Evolutionary conservation across 2,888 invertebrate genomes (phyloP).

Genomic region (Ophion ellenae): DNA sequence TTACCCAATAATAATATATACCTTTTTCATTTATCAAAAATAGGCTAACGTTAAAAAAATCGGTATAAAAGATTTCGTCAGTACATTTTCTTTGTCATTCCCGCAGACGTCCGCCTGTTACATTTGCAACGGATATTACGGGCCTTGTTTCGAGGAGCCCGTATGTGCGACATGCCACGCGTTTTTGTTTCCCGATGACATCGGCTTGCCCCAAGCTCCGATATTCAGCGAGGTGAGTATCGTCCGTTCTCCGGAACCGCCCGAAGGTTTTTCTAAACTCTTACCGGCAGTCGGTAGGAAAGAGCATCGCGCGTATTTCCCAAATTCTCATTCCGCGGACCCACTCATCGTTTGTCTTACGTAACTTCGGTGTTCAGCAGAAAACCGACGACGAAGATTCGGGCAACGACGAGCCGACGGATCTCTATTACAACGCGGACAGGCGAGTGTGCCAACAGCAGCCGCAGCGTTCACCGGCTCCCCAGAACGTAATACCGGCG

Average conservation of each 20-base stretch:
- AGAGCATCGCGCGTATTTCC: neutral
- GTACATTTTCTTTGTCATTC: too few relatives aligned
- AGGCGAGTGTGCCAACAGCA: slow-evolving; percentile 82
- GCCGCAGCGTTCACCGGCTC: slow-evolving; percentile 66
- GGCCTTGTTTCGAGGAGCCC: slow-evolving; percentile 95
- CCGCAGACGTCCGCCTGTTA: slow-evolving; percentile 90
- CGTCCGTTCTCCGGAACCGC: neutral
- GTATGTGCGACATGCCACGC: slow-evolving; percentile 96
- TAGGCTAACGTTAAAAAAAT: too few relatives aligned
- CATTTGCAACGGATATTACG: slow-evolving; percentile 96
- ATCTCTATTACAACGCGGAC: slow-evolving; percentile 86
- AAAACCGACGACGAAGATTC: slow-evolving; percentile 96
- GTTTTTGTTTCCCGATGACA: slow-evolving; percentile 94
- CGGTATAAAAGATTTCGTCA: too few relatives aligned
- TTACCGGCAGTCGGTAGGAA: neutral
- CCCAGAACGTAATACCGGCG: slow-evolving; percentile 73
- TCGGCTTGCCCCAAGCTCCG: slow-evolving; percentile 84
- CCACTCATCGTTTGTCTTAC: neutral
- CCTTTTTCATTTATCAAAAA: too few relatives aligned
- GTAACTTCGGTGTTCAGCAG: slow-evolving; percentile 77
- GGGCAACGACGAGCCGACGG: slow-evolving; percentile 96
- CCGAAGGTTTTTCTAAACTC: neutral
- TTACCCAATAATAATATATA: too few relatives aligned
- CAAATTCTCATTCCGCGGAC: neutral
- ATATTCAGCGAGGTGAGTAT: slow-evolving; percentile 82